phyloP scores from a whole-genome alignment of 2,797 vertebrate genomes.

The Euphonia xanthogaster region DNA sequence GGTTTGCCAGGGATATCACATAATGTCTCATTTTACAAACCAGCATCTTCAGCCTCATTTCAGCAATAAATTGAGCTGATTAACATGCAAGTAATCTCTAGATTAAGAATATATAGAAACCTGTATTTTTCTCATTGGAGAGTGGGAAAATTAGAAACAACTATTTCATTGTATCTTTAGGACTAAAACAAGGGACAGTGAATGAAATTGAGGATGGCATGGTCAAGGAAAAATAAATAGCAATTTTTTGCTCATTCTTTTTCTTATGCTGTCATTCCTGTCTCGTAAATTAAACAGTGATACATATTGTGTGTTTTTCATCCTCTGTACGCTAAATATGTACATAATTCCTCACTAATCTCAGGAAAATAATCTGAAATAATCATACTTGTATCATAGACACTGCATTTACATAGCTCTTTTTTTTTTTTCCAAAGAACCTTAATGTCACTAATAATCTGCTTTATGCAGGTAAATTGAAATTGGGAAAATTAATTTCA shows the following conservation, averaged over 20 bases:
- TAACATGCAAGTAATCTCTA: not conserved
- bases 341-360: not conserved
- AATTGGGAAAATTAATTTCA: not conserved
- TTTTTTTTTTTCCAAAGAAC: not conserved
- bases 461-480: not conserved
- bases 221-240: fast-evolving
- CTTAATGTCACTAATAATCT: not conserved
- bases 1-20: not conserved
- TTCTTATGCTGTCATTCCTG: not conserved
- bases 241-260: not conserved
- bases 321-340: not conserved
- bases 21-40: not conserved
- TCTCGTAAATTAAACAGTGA: not conserved
- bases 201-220: not conserved
- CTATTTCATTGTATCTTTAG: not conserved
- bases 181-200: not conserved
- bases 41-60: not conserved
- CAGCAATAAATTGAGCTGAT: not conserved
- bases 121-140: not conserved
- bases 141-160: not conserved
- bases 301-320: not conserved
- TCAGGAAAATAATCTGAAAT: not conserved
- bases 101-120: not conserved
- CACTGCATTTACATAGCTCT: not conserved
- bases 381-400: not conserved